Percentiles rank a stretch among this genome's conserved stretches.
phyloP scores from a whole-genome alignment of 2,888 invertebrate genomes.

The Eurytoma adleriae region DNA sequence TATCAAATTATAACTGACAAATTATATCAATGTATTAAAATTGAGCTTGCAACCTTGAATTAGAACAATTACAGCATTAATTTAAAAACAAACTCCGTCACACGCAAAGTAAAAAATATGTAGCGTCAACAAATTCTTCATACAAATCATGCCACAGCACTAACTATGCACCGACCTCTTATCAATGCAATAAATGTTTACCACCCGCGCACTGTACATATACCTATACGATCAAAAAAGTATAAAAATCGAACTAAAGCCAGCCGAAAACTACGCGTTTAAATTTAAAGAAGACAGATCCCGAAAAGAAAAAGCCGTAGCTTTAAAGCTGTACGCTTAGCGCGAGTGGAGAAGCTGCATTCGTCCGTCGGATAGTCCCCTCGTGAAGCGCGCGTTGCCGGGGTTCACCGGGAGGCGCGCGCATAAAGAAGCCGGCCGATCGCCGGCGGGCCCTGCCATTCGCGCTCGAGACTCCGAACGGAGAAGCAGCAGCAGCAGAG shows the following conservation, averaged over 20 bases:
- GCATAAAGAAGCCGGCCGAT: constrained; percentile 42
- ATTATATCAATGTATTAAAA: no score
- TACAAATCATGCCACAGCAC: no score
- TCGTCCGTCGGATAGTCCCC: background rate
- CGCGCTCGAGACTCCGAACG: constrained; percentile 52
- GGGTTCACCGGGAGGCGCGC: constrained; percentile 54
- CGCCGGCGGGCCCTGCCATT: constrained; percentile 44
- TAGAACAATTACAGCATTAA: no score
- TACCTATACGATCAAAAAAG: no score
- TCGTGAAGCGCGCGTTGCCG: background rate
- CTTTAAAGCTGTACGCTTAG: background rate
- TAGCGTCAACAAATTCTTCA: no score
- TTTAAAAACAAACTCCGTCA: no score
- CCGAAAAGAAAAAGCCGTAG: background rate
- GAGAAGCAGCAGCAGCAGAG: constrained; percentile 29
- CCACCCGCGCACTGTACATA: no score
- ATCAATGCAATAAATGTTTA: no score
- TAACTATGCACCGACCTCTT: no score
- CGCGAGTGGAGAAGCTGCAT: background rate
- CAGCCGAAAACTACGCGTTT: background rate
- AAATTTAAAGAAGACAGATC: background rate
- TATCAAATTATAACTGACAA: no score
- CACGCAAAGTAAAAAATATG: no score
- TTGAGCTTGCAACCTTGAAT: no score
- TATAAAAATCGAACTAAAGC: background rate